A percentile compares a stretch with the other conserved stretches of the same genome.
Evolutionary conservation across 2,888 invertebrate genomes (phyloP).

Genomic region (Lasioglossum villosulum): DNA sequence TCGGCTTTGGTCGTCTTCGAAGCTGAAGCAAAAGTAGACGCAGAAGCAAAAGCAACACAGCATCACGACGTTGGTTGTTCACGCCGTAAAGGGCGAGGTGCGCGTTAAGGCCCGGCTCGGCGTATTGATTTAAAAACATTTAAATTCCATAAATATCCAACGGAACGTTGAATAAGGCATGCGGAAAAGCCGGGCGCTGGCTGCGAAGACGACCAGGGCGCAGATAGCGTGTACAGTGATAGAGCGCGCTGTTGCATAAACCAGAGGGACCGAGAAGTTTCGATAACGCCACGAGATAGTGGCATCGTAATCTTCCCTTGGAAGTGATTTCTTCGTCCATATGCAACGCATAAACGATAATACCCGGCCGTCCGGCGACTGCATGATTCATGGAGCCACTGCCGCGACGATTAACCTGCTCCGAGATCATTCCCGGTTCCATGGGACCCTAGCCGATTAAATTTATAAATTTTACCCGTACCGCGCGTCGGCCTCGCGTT

Average conservation of each 20-base stretch:
- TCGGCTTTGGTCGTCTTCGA: neutral
- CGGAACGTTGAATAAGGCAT: constrained; percentile 76
- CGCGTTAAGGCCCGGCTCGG: constrained; percentile 65
- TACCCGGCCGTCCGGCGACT: neutral
- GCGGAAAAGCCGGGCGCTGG: constrained; percentile 64
- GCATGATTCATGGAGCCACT: neutral
- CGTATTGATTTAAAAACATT: constrained; percentile 77
- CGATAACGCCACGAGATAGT: constrained; percentile 69
- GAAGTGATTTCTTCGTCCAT: constrained; percentile 31
- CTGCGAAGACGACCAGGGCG: constrained; percentile 62
- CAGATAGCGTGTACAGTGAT: constrained; percentile 67
- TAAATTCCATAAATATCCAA: constrained; percentile 78
- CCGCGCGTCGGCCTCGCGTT: neutral
- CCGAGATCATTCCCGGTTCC: neutral
- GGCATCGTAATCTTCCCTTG: constrained; percentile 62
- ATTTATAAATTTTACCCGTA: neutral
- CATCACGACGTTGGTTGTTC: constrained; percentile 26
- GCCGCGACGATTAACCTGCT: constrained; percentile 1
- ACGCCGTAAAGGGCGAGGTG: constrained; percentile 58
- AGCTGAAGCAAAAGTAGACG: neutral
- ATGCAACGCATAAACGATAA: neutral
- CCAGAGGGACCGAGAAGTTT: constrained; percentile 67
- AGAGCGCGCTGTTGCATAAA: constrained; percentile 71
- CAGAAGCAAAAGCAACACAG: neutral
- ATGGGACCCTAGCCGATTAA: neutral